phyloP scores from a whole-genome alignment of 2,113 vertebrate species.

The Ageneiosus marmoratus region DNA sequence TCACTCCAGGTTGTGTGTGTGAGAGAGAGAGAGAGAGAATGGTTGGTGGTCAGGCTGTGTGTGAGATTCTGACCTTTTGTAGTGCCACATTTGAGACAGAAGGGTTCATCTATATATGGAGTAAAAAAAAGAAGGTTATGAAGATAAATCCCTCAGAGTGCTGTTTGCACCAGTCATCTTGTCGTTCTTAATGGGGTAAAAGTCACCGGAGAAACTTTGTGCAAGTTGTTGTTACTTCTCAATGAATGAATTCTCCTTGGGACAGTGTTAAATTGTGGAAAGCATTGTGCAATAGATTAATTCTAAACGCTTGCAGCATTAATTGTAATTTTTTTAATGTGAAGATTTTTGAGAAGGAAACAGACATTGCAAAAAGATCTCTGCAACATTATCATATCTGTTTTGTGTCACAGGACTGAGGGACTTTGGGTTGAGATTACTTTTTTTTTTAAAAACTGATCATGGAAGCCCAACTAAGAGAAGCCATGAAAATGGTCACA shows the following conservation, averaged over 20 bases:
- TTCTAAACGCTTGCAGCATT: constrained; percentile 32
- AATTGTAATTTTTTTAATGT: constrained; percentile 18
- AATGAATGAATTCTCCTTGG: constrained; percentile 43
- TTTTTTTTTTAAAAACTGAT: not conserved
- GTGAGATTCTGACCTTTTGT: constrained; percentile 5
- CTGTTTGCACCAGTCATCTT: constrained; percentile 11
- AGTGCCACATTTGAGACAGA: constrained; percentile 20
- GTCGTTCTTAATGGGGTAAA: not conserved
- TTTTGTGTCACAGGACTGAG: constrained; percentile 10
- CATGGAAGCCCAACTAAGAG: not conserved
- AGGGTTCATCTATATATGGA: constrained; percentile 15
- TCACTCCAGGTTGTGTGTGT: too few relatives aligned
- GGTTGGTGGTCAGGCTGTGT: not conserved
- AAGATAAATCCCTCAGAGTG: constrained; percentile 8
- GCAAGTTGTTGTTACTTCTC: constrained; percentile 8
- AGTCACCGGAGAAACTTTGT: not conserved
- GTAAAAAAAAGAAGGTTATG: not conserved
- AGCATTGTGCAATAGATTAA: constrained; percentile 54
- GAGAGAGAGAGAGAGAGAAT: too few relatives aligned
- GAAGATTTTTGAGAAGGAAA: constrained; percentile 15
- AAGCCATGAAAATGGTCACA: not conserved
- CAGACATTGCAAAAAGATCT: not conserved
- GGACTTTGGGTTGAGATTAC: not conserved
- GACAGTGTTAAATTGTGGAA: constrained; percentile 38
- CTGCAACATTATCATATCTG: not conserved